Conservation (phyloP, 1,140 invertebrate species). For the Drosophila nasuta region DNA sequence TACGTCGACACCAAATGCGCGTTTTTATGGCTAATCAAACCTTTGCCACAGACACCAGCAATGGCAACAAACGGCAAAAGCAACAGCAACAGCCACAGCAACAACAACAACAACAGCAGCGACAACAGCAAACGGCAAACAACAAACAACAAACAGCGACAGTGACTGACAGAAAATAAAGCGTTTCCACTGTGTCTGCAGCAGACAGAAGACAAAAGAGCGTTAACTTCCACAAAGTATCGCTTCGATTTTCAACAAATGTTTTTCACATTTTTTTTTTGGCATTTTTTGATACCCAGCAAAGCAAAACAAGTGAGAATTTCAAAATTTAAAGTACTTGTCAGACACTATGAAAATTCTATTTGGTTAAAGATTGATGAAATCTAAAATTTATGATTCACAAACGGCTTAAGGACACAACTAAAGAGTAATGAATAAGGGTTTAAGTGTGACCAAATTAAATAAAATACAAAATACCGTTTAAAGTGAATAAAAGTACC, state of each 20-base stretch:
- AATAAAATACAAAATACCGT: too few species aligned
- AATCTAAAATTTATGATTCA: too few species aligned
- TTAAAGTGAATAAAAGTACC: too few species aligned
- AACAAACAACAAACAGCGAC: not conserved
- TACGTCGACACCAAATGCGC: conserved; percentile 59
- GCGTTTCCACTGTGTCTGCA: conserved; percentile 21
- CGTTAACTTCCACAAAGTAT: not conserved
- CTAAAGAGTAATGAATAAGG: too few species aligned
- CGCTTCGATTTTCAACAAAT: not conserved
- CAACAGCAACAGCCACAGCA: not conserved
- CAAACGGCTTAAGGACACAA: too few species aligned
- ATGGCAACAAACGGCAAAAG: not conserved
- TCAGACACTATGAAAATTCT: too few species aligned
- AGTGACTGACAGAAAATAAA: conserved; percentile 1
- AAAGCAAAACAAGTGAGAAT: too few species aligned
- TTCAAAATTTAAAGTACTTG: too few species aligned
- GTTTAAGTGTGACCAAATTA: too few species aligned
- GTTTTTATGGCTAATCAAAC: conserved; percentile 80
- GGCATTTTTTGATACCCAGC: not conserved
- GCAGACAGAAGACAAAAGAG: not conserved
- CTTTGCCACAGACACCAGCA: conserved; percentile 67
- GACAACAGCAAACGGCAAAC: not conserved
- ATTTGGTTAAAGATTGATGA: too few species aligned
- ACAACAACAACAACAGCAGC: not conserved
- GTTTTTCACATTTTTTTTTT: not conserved